Base-by-base conservation (phyloP, 2,113 vertebrate genomes). In the Azemiops feae region DNA sequence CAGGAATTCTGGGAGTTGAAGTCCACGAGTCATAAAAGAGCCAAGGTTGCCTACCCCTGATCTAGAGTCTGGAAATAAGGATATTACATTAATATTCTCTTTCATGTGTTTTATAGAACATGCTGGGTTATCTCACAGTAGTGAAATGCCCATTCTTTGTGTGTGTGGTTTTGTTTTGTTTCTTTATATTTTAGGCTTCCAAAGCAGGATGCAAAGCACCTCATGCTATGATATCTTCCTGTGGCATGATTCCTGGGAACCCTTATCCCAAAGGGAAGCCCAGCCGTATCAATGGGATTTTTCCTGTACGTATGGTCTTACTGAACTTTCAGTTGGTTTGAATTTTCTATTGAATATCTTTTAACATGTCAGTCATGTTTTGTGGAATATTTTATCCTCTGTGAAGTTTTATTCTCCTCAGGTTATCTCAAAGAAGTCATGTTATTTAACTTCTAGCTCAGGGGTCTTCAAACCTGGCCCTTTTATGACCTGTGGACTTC, bases 201-300 rank as follows among this genome's bases (percentile, higher is more conserved):
- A 99, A 99, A 95, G 98, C 98, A 2, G 99, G 99, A 89, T 99
- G 99, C 97, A 99, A 99, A 97, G 99, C 99, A 95, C 99, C 99
- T 89, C 98, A 99, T 92, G 99, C 99, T 89, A 99, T 99, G 99
- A 99, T 99, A 95, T 99, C 99, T 58, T 99, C 99, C 22, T 99
- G 99, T 96, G 99, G 99, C 90, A 99, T 99, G 95, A 99, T 99
- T 93, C 99, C 99, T 93, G 99, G 99, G 95, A 99, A 99, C 94
- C 99, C 99, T 22, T 99, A 99, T 94, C 99, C 99, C 85, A 99
- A 99, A 98, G 99, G 99, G 69, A 98, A 98, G 97, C 99, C 99
- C 85, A 99, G 99, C 95, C 98, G 98, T 91, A 97, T 99, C 95
- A 98, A 98, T 95, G 99, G 99, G 92, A 98, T 98, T 95, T 99